Percentiles rank a stretch among this genome's conserved stretches.
Evolutionary conservation across 2,888 invertebrate species (phyloP).

Genomic region (Mellilla xanthometata): DNA sequence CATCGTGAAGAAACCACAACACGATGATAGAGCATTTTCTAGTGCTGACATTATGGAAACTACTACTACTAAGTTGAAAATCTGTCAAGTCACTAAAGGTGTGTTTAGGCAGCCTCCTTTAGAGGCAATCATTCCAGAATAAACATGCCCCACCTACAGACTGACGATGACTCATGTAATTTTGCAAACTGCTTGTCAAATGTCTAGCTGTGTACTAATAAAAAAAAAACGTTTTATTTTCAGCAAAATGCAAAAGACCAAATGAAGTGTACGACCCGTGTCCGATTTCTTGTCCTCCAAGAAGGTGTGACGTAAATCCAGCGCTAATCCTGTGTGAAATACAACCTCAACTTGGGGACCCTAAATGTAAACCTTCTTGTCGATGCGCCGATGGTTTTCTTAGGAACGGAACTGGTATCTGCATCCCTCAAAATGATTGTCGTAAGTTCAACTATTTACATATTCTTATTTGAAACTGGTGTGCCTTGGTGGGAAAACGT

Average conservation of each 20-base stretch:
- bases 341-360: constrained; percentile 40
- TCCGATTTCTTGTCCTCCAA: constrained; percentile 33
- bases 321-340: constrained; percentile 31
- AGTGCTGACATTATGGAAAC: too few relatives aligned
- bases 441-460: constrained; percentile 28
- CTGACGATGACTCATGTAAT: too few relatives aligned
- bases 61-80: too few relatives aligned
- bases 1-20: too few relatives aligned
- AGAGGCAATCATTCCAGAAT: too few relatives aligned
- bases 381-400: constrained; percentile 40
- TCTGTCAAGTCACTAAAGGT: too few relatives aligned
- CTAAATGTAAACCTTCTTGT: constrained; percentile 40
- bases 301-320: constrained; percentile 37
- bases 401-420: constrained; percentile 30
- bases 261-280: constrained; percentile 40
- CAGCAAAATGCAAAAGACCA: constrained; percentile 28
- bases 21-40: too few relatives aligned
- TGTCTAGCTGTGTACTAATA: too few relatives aligned
- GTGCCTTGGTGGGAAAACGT: too few relatives aligned
- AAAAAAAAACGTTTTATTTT: background rate
- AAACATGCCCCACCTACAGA: too few relatives aligned
- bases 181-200: too few relatives aligned
- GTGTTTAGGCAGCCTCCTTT: too few relatives aligned
- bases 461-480: background rate
- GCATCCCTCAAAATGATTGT: constrained; percentile 35